Evolutionary conservation across 2,888 invertebrate species (phyloP), one percentile per base, ranked within the genome.

Genomic region (Drosophila rubida): DNA sequence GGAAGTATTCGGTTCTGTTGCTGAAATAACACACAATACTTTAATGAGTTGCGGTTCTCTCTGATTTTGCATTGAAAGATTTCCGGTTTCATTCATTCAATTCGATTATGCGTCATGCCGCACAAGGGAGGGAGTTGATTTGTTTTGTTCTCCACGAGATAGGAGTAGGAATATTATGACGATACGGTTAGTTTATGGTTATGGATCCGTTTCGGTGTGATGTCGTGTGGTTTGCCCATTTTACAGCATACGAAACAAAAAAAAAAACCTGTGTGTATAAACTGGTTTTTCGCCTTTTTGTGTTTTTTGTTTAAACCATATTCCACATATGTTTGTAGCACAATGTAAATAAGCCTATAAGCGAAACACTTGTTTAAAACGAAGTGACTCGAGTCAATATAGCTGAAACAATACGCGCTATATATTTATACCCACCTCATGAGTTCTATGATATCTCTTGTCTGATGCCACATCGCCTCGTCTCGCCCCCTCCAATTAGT

Each of bases 301-400:
- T 53, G 27, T 70, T 22, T 53, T 32, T 22, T 53, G 42, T 53
- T 53, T 71, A 69, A 2, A 37, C 14, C 67, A 65, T 74, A 67
- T 71, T 67, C 77, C 65, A 84, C 78, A 81, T 69, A 78, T 75
- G 78, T 66, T 41, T 69, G 57, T 57, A 55, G 60, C 59, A 57
- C 32, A 32, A 32, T 70, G 55, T 84, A 78, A 67, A 75, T 78
- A 84, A 62, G 69, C 62, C 65, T 82, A 75, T 73, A 82, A 57
- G n/a, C 64, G 69, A 82, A 82, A 87, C 88, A 87, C 86, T 87
- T 87, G 77, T 80, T 82, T 85, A 80, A 70, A 66, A 69, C 66
- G 82, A 79, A 83, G 80, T 70, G 87, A 73, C 80, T 75, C 58
- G 58, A 11, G 70, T 70, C 80, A 87, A 82, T 80, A 86, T 82